phyloP scores from a whole-genome alignment of 2,113 vertebrate species.

The cat (Felis catus) region F.catus_Fca126_mat1.0 CM031415.1:69172501-69173000 shows the following conservation, averaged over 20 bases:
- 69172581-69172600: background rate
- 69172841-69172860: background rate
- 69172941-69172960: conserved; percentile 79
- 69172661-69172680: background rate
- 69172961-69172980: conserved; percentile 80
- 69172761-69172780: conserved; percentile 31
- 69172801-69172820: conserved; percentile 14
- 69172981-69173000: conserved; percentile 64
- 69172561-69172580: conserved; percentile 37
- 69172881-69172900: background rate
- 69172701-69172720: background rate
- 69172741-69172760: background rate
- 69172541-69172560: background rate
- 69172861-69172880: conserved; percentile 48
- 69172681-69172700: conserved; percentile 18
- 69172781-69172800: conserved; percentile 26
- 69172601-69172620: conserved; percentile 16
- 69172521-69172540: background rate
- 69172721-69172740: conserved; percentile 4
- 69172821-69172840: conserved; percentile 43
- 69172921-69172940: conserved; percentile 84
- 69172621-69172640: conserved; percentile 24
- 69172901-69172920: conserved; percentile 79
- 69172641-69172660: conserved; percentile 4
- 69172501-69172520: background rate